These are phyloP conservation scores for Labrus mixtus DNA, from an alignment of 2,113 vertebrate genomes.

Conservation along the genomic window DNA sequence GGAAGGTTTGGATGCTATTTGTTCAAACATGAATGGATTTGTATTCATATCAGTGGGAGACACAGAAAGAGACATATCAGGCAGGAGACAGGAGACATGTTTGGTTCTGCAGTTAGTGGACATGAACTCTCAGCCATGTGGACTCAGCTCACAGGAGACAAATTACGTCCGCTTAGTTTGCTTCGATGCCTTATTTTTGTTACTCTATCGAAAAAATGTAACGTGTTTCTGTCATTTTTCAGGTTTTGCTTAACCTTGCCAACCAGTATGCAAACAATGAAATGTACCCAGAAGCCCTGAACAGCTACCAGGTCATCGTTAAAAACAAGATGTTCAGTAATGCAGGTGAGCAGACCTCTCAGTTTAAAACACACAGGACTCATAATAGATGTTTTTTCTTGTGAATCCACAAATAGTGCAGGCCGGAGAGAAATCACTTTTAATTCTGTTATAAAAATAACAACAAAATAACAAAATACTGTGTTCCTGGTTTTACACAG, in stretches of 20 bases:
- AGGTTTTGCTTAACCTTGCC: constrained; percentile 97
- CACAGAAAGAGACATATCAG: not conserved
- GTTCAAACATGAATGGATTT: not conserved
- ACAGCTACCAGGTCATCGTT: constrained; percentile 96
- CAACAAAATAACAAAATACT: no score
- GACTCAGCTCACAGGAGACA: not conserved
- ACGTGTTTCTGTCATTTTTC: not conserved
- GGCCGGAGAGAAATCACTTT: no score
- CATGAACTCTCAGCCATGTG: constrained; percentile 7
- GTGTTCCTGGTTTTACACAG: no score
- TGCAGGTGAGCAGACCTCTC: constrained; percentile 84
- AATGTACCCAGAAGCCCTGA: constrained; percentile 95
- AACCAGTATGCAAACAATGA: constrained; percentile 96
- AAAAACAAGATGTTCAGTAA: constrained; percentile 98
- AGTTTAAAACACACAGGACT: not conserved
- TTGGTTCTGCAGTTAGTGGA: not conserved
- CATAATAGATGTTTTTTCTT: not conserved
- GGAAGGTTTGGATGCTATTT: not conserved
- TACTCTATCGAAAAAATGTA: not conserved
- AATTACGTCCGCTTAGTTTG: not conserved
- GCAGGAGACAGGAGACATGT: not conserved
- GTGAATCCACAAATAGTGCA: no score
- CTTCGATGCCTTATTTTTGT: not conserved
- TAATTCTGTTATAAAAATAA: no score
- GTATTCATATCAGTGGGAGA: constrained; percentile 6